Evolutionary conservation across 2,888 invertebrate genomes (phyloP), one percentile per base, ranked within the genome.

Genomic region (Agonopterix arenella): DNA sequence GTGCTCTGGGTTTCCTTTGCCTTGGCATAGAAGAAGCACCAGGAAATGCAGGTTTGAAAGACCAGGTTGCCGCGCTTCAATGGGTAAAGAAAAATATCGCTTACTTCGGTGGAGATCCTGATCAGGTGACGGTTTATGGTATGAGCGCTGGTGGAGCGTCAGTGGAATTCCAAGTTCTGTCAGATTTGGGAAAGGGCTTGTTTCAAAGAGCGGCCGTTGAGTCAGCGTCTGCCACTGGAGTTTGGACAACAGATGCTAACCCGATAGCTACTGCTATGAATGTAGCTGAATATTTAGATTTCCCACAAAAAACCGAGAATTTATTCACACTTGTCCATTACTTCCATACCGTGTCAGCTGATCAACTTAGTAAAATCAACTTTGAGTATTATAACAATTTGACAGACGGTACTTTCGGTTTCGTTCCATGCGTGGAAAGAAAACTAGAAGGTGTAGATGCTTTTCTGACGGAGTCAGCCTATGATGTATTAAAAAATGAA

Each of bases 101-200:
- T 0, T 44, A 61, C 36, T 74, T 77, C 40, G 74, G 70, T n/a
- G 74, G 77, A 8, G 64, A 75, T 58, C 67, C 70, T 2, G 49
- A 58, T 1, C 58, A 67, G 47, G 65, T 78, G 0, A 76, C 75
- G 0, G 44, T 76, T 8, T 73, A 75, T 46, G 80, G 80, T 0
- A 71, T 70, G 63, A 76, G 73, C 44, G 72, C 75, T 11, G 78
- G 78, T 1, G 76, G 62, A 0, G 67, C 68, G 1, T 64, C 70
- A 0, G 70, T 68, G 0, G 66, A 70, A 40, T 61, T 61, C 36
- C 68, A 70, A 3, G 49, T 73, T 1, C 50, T 71, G 0, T 73
- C 76, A 0, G 61, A 62, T 9, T 58, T 63, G 57, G 57, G 61
- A 7, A 62, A 58, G 49, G 66, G 66, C 2, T 52, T 76, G 0